Base-by-base conservation (phyloP, 2,113 vertebrate species). In the Larimichthys polyactis region DNA sequence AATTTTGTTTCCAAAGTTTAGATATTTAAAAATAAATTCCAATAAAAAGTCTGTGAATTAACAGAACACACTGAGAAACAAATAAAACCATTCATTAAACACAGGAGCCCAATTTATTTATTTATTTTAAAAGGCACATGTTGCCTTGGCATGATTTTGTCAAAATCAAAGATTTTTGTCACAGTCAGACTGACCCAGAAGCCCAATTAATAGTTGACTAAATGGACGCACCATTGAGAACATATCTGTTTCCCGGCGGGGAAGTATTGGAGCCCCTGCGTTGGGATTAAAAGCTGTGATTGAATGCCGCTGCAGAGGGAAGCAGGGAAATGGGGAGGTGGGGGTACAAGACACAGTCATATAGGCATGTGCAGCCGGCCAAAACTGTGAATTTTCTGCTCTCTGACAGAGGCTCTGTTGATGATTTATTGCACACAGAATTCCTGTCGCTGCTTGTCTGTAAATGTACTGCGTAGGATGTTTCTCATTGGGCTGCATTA, bases 251-350 rank as follows among this genome's bases (percentile, higher is more conserved):
- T 68, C 83, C 69, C 78, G 62, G 36, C 14, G 12, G 24, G 70
- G 52, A 71, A 62, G 48, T 81, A 54, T 71, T 63, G 66, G 67
- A 90, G 75, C 86, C 79, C 46, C 83, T 57, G 69, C 55, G 17
- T 6, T 67, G 72, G 70, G 55, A 84, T 79, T 84, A 87, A 87
- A 87, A 84, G 72, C 78, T 20, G 1, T 68, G 60, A 85, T 87
- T 85, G 75, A 86, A 75, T 69, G 22, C 48, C n/a, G 1, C 46
- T 52, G 60, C 74, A 64, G 75, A 72, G 77, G 62, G 66, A 81
- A 44, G 66, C 22, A 68, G 52, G 46, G 63, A 60, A 55, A 65
- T 11, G 48, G 19, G 32, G 19, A 22, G 27, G 54, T 15, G 44
- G 10, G 43, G 22, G 11, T 20, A 15, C 2, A 22, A 1, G 62